phyloP scores from a whole-genome alignment of 1,140 invertebrate species.

The Listronotus oregonensis region DNA sequence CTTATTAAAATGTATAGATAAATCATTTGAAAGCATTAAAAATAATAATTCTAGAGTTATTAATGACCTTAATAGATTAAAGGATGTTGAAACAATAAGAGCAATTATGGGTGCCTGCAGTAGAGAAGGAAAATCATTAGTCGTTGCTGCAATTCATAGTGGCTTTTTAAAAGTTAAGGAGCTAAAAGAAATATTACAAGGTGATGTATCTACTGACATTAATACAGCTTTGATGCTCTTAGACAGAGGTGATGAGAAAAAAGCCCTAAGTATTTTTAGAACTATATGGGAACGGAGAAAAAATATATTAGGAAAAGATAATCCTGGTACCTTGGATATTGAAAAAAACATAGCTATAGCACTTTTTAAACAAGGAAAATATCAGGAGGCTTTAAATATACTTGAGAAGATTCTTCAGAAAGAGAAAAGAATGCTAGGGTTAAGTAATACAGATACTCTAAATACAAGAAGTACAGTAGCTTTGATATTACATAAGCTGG shows the following conservation, averaged over 20 bases:
- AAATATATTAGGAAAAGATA: constrained; percentile 5
- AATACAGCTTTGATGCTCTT: neutral
- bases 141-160: constrained; percentile 3
- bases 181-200: constrained; percentile 3
- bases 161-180: neutral
- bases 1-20: constrained; percentile 1
- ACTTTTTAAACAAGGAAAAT: constrained; percentile 2
- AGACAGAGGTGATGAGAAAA: neutral
- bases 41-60: neutral
- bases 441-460: constrained; percentile 38
- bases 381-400: constrained; percentile 14
- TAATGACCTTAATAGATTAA: constrained; percentile 8
- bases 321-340: constrained; percentile 4
- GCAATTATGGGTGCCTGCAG: constrained; percentile 1
- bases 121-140: constrained; percentile 4
- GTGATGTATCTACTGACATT: neutral
- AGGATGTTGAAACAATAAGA: constrained; percentile 3
- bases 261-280: constrained; percentile 2
- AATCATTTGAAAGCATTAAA: neutral
- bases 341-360: neutral
- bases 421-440: constrained; percentile 2
- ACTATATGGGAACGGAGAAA: neutral
- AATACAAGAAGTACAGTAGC: constrained; percentile 37
- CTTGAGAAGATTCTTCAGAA: neutral
- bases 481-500: constrained; percentile 37